phyloP scores from a whole-genome alignment of 1,140 invertebrate species.

The Zaprionus vittiger region DNA sequence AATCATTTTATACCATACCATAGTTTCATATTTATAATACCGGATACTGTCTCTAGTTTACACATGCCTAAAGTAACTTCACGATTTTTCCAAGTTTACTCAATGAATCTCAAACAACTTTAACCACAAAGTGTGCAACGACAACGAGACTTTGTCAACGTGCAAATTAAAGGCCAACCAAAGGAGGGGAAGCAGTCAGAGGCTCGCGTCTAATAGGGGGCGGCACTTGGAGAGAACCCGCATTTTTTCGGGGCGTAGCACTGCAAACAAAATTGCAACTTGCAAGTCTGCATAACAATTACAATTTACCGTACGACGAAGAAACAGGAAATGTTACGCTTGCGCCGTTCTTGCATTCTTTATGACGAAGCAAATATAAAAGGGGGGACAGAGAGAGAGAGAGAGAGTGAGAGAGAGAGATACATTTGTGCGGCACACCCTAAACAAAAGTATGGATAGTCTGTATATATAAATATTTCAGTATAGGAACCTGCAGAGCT shows the following conservation, averaged over 20 bases:
- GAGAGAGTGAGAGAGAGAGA: neutral
- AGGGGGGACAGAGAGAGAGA: neutral
- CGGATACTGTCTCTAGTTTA: too few relatives aligned
- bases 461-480: neutral
- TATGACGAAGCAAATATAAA: constrained; percentile 21
- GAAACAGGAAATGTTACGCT: constrained; percentile 69
- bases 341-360: constrained; percentile 52
- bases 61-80: neutral
- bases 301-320: constrained; percentile 64
- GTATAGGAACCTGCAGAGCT: neutral
- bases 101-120: constrained; percentile 41
- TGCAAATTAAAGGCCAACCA: constrained; percentile 39
- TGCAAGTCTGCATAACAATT: constrained; percentile 71
- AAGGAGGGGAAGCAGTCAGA: neutral
- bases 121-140: constrained; percentile 34
- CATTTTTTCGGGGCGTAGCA: constrained; percentile 39
- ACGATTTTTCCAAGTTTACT: constrained; percentile 29
- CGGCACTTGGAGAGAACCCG: constrained; percentile 21
- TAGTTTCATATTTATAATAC: neutral
- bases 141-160: constrained; percentile 62
- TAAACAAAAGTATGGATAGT: constrained; percentile 7
- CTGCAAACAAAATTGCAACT: constrained; percentile 24
- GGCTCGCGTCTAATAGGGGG: constrained; percentile 7
- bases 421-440: constrained; percentile 24
- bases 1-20: too few relatives aligned